These are phyloP conservation scores for Emydura subglobosa DNA, from an alignment of 2,113 vertebrate species.

Conservation along the genomic window DNA sequence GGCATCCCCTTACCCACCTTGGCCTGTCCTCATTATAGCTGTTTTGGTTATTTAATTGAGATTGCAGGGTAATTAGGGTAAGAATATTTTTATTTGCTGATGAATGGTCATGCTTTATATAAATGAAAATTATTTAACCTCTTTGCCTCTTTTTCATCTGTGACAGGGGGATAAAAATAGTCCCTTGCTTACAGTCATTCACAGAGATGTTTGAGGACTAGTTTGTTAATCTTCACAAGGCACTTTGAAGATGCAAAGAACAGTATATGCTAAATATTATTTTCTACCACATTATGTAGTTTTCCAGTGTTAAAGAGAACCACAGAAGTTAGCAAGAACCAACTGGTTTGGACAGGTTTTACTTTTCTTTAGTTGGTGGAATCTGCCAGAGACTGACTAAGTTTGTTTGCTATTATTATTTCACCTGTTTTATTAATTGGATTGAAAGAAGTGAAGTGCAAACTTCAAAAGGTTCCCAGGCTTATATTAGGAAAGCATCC, in stretches of 20 bases:
- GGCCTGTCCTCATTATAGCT: background rate
- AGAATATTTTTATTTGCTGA: background rate
- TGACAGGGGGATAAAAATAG: background rate
- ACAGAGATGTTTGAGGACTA: background rate
- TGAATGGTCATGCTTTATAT: background rate
- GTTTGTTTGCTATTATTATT: conserved; percentile 66
- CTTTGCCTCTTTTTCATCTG: background rate
- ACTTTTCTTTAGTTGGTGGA: conserved; percentile 55
- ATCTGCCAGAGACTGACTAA: conserved; percentile 72
- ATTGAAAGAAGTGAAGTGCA: conserved; percentile 35
- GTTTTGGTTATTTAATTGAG: background rate
- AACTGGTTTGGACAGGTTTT: conserved; percentile 63
- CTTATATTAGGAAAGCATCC: conserved; percentile 27
- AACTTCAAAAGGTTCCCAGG: conserved; percentile 70
- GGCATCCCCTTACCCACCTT: background rate
- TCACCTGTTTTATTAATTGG: conserved; percentile 59
- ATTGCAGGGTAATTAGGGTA: background rate
- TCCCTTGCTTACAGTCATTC: background rate
- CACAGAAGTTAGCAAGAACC: conserved; percentile 41
- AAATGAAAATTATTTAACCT: background rate
- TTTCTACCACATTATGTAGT: conserved; percentile 15
- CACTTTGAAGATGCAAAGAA: conserved; percentile 9
- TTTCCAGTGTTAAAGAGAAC: background rate
- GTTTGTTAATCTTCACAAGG: conserved; percentile 23
- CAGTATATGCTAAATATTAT: background rate